A percentile compares a stretch with the other conserved stretches of the same genome.
Evolutionary conservation across 2,888 invertebrate species (phyloP).

Genomic region (Allygus modestus): DNA sequence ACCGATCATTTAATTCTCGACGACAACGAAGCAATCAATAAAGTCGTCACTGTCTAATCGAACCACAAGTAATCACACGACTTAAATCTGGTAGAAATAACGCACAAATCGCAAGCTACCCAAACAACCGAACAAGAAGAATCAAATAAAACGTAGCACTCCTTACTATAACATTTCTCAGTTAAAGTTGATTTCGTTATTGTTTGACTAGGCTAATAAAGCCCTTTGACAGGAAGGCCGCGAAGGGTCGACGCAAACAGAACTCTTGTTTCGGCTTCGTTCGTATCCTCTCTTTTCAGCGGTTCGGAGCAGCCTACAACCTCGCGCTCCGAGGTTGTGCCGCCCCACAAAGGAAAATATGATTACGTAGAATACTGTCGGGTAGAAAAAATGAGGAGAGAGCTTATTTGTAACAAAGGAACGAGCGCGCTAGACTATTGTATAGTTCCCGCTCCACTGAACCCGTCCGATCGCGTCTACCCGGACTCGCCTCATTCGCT

Average conservation of each 20-base stretch:
- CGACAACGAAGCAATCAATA: no score
- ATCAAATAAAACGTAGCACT: no score
- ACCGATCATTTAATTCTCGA: no score
- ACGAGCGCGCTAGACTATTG: conserved; percentile 32
- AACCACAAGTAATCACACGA: no score
- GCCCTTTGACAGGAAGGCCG: background rate
- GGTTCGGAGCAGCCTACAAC: background rate
- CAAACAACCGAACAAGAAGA: no score
- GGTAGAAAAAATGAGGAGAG: conserved; percentile 50
- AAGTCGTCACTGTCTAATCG: no score
- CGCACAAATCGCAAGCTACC: no score
- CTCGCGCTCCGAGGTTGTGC: background rate
- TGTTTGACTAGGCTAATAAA: background rate
- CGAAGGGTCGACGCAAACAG: background rate
- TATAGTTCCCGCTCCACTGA: conserved; percentile 27
- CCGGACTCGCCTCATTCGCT: background rate
- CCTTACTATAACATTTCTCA: no score
- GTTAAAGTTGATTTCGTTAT: background rate
- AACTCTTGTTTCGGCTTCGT: background rate
- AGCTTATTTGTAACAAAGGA: conserved; percentile 38
- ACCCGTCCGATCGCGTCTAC: background rate
- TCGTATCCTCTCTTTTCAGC: background rate
- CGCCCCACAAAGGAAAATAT: conserved; percentile 42
- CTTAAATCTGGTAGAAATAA: no score
- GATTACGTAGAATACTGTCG: conserved; percentile 40